phyloP scores from a whole-genome alignment of 1,140 invertebrate genomes.

The Tigriopus japonicus region DNA sequence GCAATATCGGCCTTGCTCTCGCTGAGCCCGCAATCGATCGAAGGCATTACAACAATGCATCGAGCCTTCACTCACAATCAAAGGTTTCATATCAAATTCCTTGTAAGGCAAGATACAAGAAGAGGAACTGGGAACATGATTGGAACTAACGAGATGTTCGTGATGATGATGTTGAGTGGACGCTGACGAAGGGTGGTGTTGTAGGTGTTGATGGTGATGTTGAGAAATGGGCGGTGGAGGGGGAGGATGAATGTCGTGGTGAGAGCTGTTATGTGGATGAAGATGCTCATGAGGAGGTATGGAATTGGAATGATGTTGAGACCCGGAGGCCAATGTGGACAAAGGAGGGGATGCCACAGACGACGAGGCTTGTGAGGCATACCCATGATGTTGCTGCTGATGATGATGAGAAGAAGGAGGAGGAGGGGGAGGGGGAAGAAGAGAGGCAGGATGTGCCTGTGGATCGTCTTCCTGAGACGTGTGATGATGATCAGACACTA shows the following conservation, averaged over 20 bases:
- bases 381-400: too few species aligned
- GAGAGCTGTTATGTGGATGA: not conserved
- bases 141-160: not conserved
- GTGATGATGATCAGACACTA: too few species aligned
- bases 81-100: not conserved
- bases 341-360: not conserved
- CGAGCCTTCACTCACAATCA: not conserved
- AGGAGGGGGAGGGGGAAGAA: too few species aligned
- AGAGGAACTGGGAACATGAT: not conserved
- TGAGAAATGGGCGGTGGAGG: not conserved
- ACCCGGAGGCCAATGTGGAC: not conserved
- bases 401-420: too few species aligned
- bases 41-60: constrained; percentile 4
- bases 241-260: not conserved
- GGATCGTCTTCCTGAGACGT: too few species aligned
- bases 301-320: not conserved
- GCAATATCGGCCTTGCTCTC: constrained; percentile 1
- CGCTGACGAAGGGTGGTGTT: not conserved
- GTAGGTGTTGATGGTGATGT: not conserved
- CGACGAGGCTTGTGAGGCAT: not conserved
- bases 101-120: not conserved
- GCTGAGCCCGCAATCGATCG: not conserved
- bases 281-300: too few species aligned
- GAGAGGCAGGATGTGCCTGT: too few species aligned
- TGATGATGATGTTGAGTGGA: not conserved